phyloP scores from a whole-genome alignment of 2,113 vertebrate species.

The Charina bottae region DNA sequence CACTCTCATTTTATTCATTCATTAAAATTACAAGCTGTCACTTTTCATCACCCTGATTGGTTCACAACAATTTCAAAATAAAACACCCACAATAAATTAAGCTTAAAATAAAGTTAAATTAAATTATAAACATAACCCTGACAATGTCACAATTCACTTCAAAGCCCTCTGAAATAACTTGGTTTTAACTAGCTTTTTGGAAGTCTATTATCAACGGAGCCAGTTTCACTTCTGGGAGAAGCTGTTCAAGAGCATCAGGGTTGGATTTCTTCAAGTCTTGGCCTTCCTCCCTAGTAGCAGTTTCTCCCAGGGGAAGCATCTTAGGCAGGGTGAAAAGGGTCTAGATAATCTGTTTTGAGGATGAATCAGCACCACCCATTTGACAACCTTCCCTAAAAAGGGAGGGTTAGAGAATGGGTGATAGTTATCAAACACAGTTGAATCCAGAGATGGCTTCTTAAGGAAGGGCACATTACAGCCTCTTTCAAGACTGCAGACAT shows the following conservation, averaged over 20 bases:
- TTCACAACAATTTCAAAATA: background rate
- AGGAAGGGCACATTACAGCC: background rate
- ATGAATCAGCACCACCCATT: background rate
- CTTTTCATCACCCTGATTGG: background rate
- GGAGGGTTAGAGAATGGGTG: background rate
- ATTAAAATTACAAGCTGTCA: background rate
- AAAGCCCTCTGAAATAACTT: background rate
- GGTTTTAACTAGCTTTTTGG: background rate
- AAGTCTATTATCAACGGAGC: background rate
- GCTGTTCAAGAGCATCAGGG: background rate
- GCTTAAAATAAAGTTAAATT: background rate
- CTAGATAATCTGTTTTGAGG: background rate
- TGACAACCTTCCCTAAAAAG: background rate
- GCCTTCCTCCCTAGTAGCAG: background rate
- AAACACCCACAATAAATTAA: background rate
- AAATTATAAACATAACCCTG: background rate
- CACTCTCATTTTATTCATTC: background rate
- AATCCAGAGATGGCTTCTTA: background rate
- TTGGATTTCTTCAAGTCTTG: background rate
- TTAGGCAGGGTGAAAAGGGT: background rate
- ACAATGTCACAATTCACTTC: background rate
- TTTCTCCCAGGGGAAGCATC: background rate
- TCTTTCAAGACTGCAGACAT: background rate
- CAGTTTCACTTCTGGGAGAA: background rate
- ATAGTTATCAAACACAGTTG: background rate